Conservation (phyloP, 1,140 invertebrate genomes). For the Sitophilus oryzae region DNA sequence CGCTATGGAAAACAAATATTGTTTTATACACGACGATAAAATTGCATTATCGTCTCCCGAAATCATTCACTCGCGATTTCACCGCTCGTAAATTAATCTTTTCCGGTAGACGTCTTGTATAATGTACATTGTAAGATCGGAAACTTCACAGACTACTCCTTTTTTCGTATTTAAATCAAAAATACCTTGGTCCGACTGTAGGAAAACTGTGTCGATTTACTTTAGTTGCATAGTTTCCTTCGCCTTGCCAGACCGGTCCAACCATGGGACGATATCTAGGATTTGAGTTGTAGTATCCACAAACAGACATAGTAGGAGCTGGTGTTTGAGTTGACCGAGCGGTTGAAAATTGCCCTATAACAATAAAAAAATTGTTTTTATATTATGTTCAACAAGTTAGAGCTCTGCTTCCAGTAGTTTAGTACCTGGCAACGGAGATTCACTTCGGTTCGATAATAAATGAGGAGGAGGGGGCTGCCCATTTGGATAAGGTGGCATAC, state of each 20-base stretch:
- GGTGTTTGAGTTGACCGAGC: constrained; percentile 45
- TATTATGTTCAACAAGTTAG: too few species aligned
- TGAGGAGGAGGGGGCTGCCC: constrained; percentile 39
- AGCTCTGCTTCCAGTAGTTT: too few species aligned
- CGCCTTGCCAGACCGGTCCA: constrained; percentile 28
- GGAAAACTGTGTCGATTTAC: constrained; percentile 39
- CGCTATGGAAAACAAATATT: too few species aligned
- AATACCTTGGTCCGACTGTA: constrained; percentile 24
- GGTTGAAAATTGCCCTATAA: constrained; percentile 39
- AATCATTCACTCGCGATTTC: too few species aligned
- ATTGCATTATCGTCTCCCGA: too few species aligned
- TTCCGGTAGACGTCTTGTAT: too few species aligned
- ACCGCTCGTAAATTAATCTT: too few species aligned
- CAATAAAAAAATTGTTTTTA: too few species aligned
- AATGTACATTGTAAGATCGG: too few species aligned
- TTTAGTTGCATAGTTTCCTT: constrained; percentile 33
- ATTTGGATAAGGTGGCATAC: constrained; percentile 34
- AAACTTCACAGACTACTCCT: too few species aligned
- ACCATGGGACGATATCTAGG: constrained; percentile 33
- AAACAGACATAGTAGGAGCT: constrained; percentile 26
- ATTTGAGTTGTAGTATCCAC: constrained; percentile 36
- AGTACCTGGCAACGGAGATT: constrained; percentile 37
- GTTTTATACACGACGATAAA: too few species aligned
- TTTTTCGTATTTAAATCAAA: background rate
- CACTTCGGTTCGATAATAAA: constrained; percentile 36